These are phyloP conservation scores for Passer domesticus DNA, from an alignment of 2,113 vertebrate species.

Conservation along the genomic window DNA sequence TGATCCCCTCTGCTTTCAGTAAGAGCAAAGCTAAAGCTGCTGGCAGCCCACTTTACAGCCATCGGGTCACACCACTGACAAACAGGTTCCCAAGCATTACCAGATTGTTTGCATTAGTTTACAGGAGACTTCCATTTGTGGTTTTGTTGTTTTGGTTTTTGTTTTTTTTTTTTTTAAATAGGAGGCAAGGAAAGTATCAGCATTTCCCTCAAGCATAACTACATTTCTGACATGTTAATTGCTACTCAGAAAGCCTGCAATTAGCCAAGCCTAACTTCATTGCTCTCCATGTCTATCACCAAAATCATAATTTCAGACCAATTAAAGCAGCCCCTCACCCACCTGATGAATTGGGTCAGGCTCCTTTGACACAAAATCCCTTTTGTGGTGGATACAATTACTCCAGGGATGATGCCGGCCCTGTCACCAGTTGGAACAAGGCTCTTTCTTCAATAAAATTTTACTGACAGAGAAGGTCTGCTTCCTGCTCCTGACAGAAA, in stretches of 20 bases:
- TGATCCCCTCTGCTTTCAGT: not conserved
- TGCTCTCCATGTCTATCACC: constrained; percentile 2
- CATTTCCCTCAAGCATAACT: constrained; percentile 8
- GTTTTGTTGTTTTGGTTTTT: not conserved
- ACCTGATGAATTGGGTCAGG: not conserved
- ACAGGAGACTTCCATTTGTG: constrained; percentile 28
- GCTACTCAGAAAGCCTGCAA: constrained; percentile 22
- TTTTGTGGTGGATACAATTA: constrained; percentile 21
- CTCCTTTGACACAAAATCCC: constrained; percentile 1
- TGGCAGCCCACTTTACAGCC: not conserved
- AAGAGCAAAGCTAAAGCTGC: not conserved
- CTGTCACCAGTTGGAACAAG: not conserved
- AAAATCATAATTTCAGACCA: not conserved
- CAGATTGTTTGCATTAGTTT: constrained; percentile 44
- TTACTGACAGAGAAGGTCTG: not conserved
- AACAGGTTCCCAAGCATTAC: constrained; percentile 26
- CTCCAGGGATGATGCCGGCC: not conserved
- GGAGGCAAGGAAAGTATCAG: constrained; percentile 27
- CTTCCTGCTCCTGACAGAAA: not conserved
- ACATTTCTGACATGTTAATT: constrained; percentile 36
- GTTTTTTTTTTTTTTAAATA: not conserved
- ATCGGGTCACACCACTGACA: not conserved
- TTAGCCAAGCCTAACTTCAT: constrained; percentile 16
- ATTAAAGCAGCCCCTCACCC: constrained; percentile 14
- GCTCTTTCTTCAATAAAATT: not conserved